Conservation (phyloP, 2,797 vertebrate genomes). For the Hydrolagus colliei region DNA sequence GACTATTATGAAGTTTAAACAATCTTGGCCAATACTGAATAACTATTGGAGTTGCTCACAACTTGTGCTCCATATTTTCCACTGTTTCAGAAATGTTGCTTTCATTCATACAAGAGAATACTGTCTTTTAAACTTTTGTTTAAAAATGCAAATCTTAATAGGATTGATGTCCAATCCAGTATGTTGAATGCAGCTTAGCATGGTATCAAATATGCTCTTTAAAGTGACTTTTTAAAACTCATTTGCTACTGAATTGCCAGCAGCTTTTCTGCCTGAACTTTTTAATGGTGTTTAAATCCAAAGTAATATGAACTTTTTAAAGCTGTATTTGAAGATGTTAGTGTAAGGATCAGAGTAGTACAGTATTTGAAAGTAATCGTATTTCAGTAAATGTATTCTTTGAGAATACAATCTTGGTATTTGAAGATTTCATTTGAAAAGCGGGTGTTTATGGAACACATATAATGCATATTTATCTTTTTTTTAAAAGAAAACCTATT, state of each 20-base stretch:
- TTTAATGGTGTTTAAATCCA: neutral
- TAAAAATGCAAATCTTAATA: neutral
- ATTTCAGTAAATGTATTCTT: constrained; percentile 36
- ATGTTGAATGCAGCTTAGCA: constrained; percentile 13
- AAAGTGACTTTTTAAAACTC: neutral
- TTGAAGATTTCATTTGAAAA: constrained; percentile 44
- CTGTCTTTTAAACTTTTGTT: constrained; percentile 19
- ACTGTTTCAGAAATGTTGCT: neutral
- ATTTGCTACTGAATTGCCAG: neutral
- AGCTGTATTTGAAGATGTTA: no score
- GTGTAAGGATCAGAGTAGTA: no score
- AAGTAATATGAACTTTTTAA: neutral
- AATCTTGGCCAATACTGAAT: neutral
- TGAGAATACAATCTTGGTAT: constrained; percentile 43
- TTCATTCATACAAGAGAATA: neutral
- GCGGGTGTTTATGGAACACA: no score
- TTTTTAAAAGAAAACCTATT: no score
- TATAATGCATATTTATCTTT: no score
- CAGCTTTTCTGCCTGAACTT: neutral
- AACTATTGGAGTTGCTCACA: neutral
- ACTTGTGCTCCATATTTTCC: neutral
- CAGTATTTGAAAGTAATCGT: no score
- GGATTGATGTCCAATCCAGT: neutral
- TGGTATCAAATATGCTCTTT: neutral
- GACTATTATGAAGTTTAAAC: neutral